Evolutionary conservation across 2,113 vertebrate species (phyloP).

Genomic region (Promerops cafer): DNA sequence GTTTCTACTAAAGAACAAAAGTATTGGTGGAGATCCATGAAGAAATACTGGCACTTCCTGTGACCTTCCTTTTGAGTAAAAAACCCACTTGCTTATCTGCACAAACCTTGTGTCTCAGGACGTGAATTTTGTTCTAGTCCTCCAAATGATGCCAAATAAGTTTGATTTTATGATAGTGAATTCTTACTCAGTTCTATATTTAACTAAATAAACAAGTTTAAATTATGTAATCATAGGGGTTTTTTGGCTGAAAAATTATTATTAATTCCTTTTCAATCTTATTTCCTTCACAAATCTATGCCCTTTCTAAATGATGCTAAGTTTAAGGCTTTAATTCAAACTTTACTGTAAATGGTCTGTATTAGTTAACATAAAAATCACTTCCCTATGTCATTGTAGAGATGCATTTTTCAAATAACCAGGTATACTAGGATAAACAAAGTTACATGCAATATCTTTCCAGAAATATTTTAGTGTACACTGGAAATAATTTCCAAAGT

Average conservation of each 20-base stretch:
- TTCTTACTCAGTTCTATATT: neutral
- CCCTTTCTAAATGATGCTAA: neutral
- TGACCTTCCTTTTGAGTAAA: neutral
- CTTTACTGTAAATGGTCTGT: neutral
- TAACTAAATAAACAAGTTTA: neutral
- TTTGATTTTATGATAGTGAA: neutral
- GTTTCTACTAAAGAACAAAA: neutral
- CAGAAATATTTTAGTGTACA: neutral
- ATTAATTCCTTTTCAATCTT: neutral
- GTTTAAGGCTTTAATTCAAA: neutral
- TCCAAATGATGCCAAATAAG: neutral
- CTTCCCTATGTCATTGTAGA: neutral
- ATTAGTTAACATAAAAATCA: neutral
- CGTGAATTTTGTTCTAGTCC: neutral
- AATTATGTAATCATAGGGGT: fast-evolving
- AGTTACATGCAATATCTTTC: neutral
- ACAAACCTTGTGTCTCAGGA: neutral
- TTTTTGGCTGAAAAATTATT: neutral
- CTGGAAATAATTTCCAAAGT: neutral
- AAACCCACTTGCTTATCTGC: neutral
- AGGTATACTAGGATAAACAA: neutral
- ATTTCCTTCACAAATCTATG: neutral
- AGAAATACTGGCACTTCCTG: neutral
- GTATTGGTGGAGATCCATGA: neutral
- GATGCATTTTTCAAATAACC: neutral